These are phyloP conservation scores for Dasysyrphus albostriatus DNA, from an alignment of 2,888 invertebrate genomes.

Conservation along the genomic window DNA sequence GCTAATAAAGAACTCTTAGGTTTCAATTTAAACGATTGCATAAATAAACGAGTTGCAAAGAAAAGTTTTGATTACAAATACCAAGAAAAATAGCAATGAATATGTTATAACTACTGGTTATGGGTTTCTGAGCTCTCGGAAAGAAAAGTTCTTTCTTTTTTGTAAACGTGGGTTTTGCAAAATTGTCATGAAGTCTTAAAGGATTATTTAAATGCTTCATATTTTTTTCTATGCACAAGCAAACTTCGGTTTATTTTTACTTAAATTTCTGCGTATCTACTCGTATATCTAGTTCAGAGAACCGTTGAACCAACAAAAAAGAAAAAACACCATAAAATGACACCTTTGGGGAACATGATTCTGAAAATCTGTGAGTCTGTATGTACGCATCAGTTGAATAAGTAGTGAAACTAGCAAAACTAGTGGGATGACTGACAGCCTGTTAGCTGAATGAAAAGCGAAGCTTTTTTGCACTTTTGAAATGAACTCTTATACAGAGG, in stretches of 20 bases:
- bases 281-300: not conserved
- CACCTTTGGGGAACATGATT: not conserved
- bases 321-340: not conserved
- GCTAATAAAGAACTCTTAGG: conserved; percentile 36
- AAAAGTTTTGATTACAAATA: not conserved
- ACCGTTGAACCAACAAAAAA: not conserved
- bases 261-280: too few relatives aligned
- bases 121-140: too few relatives aligned
- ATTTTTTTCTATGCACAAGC: too few relatives aligned
- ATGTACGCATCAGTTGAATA: not conserved
- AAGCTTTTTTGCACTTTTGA: conserved; percentile 13
- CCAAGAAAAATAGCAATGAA: not conserved
- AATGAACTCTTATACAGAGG: not conserved
- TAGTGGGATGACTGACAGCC: not conserved
- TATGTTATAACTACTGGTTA: not conserved
- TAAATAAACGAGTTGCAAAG: conserved; percentile 21
- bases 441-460: conserved; percentile 2
- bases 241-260: too few relatives aligned
- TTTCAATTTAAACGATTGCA: conserved; percentile 41
- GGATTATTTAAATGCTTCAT: too few relatives aligned
- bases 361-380: not conserved
- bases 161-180: not conserved
- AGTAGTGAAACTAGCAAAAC: not conserved
- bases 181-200: too few relatives aligned
- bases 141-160: not conserved